A percentile compares a stretch with the other conserved stretches of the same genome.
Evolutionary conservation across 2,113 vertebrate species (phyloP).

Genomic region (Clarias batrachus): DNA sequence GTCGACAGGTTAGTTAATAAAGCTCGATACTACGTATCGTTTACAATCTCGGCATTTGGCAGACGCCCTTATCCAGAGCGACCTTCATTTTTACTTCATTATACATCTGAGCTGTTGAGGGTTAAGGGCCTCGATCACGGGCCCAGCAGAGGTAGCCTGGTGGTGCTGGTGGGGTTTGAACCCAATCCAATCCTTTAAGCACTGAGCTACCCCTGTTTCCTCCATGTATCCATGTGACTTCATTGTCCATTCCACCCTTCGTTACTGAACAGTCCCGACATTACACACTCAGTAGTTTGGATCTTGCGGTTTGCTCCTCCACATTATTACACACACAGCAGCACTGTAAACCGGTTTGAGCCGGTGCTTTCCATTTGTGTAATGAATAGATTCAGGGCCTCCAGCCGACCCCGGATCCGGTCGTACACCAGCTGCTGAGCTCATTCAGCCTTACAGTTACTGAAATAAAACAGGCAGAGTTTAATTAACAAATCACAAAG

Average conservation of each 20-base stretch:
- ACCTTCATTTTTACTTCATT: no score
- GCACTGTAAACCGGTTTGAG: neutral
- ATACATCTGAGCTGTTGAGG: no score
- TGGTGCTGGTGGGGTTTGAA: no score
- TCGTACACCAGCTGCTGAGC: neutral
- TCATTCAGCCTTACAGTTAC: neutral
- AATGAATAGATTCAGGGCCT: neutral
- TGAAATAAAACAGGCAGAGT: conserved; percentile 11
- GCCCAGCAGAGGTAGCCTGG: no score
- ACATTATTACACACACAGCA: neutral
- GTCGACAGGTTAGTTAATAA: no score
- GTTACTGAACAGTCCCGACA: no score
- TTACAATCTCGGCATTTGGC: no score
- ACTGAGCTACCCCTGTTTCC: no score
- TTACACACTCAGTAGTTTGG: neutral
- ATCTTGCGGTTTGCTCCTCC: neutral
- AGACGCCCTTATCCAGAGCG: no score
- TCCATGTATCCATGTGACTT: neutral
- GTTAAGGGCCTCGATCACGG: no score
- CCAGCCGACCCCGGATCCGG: neutral
- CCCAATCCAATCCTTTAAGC: no score
- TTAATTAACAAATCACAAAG: conserved; percentile 51
- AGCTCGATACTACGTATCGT: neutral
- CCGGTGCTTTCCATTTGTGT: neutral
- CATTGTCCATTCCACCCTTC: no score